These are phyloP conservation scores for Echiichthys vipera DNA, from an alignment of 2,797 vertebrate species.

Conservation along the genomic window DNA sequence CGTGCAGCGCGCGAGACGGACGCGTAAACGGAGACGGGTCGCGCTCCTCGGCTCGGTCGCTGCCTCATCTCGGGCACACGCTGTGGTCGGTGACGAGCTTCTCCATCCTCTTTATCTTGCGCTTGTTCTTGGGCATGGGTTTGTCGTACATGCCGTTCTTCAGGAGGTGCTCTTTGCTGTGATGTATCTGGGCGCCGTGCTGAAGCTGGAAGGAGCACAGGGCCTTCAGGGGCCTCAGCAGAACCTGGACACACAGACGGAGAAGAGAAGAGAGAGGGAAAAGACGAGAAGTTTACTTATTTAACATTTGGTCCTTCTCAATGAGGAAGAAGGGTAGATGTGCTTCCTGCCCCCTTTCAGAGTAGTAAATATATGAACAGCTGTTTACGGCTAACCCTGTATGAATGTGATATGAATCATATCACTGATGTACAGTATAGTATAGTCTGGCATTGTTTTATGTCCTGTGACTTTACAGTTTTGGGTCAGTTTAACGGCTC, in stretches of 20 bases:
- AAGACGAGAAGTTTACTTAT: background rate
- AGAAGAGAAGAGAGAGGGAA: slow-evolving; percentile 11
- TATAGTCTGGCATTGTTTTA: background rate
- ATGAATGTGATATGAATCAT: too few relatives aligned
- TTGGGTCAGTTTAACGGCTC: background rate
- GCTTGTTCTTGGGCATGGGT: slow-evolving; percentile 97
- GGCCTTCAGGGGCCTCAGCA: slow-evolving; percentile 93
- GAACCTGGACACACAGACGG: slow-evolving; percentile 80
- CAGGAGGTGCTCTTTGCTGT: slow-evolving; percentile 96
- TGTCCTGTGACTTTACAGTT: background rate
- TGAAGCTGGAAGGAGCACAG: slow-evolving; percentile 97
- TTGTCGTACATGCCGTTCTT: slow-evolving; percentile 94
- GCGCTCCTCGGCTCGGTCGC: background rate
- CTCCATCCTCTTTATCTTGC: slow-evolving; percentile 97
- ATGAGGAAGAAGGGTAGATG: too few relatives aligned
- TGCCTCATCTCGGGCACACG: slow-evolving; percentile 85
- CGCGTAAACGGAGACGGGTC: background rate
- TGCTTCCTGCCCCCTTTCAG: too few relatives aligned
- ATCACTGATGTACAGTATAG: too few relatives aligned
- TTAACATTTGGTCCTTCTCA: background rate
- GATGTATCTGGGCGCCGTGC: slow-evolving; percentile 95
- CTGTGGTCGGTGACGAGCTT: slow-evolving; percentile 91
- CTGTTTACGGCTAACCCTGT: too few relatives aligned
- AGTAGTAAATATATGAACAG: too few relatives aligned
- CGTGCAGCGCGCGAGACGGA: background rate